Evolutionary conservation across 2,113 vertebrate genomes (phyloP), one percentile per base, ranked within the genome.

Genomic region (Pseudorhombus dupliciocellatus): DNA sequence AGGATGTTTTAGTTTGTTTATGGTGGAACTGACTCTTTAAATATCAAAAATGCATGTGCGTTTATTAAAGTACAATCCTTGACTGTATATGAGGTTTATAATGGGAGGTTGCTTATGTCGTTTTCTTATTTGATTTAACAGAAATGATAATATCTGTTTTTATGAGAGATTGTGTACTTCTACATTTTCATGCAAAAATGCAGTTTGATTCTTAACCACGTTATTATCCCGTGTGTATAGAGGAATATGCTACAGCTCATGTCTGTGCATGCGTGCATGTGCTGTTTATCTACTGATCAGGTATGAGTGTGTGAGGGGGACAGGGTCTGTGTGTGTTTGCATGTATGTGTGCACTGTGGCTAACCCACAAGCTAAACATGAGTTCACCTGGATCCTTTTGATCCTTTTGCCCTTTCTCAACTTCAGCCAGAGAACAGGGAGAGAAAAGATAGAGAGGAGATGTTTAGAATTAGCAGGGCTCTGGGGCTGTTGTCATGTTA

Each of bases 331-430:
- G 42, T 69, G 50, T 80, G 70, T 71, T 61, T 89, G 75, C 21
- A 11, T 80, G 70, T 82, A 21, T 78, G 75, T 73, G 68, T 89
- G 77, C 37, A 56, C 51, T 83, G 81, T 80, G 77, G 93, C 90
- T 86, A 94, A 92, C 93, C 94, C 93, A 95, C 93, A 95, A 96
- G 93, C 95, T 94, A 96, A 96, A 97, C 94, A 96, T 93, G 94
- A 93, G 94, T 98, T 99, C 98, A 99, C 98, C 98, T 99, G 98
- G 96, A 50, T 98, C 98, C 95, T 97, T 92, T 94, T 96, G 96
- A 48, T 98, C 98, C 95, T 94, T 94, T 91, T 93, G 90, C 88
- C 92, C 89, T 93, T 94, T 94, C 90, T 94, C 98, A 97, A 97
- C 97, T 96, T 98, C 94, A 95, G 95, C 97, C 91, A 90, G 85